Evolutionary conservation across 1,140 invertebrate species (phyloP).

Genomic region (Bombus vancouverensis): DNA sequence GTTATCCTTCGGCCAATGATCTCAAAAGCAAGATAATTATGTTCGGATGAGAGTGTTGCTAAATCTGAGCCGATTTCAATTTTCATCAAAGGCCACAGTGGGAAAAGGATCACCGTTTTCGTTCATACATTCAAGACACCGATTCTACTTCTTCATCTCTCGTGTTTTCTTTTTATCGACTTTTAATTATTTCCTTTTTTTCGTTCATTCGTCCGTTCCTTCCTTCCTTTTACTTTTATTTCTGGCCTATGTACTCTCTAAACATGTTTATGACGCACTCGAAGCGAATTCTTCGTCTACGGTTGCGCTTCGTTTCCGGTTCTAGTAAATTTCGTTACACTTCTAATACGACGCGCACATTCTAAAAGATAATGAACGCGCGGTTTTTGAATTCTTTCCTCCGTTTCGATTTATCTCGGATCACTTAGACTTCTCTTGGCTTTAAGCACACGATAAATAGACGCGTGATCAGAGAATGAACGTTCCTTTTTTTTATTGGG

Average conservation of each 20-base stretch:
- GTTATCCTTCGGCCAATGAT: constrained; percentile 79
- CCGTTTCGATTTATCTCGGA: constrained; percentile 2
- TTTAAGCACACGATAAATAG: not conserved
- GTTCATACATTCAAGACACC: constrained; percentile 38
- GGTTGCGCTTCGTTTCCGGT: constrained; percentile 25
- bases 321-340: constrained; percentile 8
- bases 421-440: constrained; percentile 14
- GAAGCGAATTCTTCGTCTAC: constrained; percentile 24
- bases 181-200: not conserved
- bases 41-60: constrained; percentile 50
- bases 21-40: constrained; percentile 73
- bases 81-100: constrained; percentile 41
- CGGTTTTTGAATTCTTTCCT: constrained; percentile 28
- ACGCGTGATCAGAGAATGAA: constrained; percentile 11
- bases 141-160: constrained; percentile 17
- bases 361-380: constrained; percentile 22
- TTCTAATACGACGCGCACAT: constrained; percentile 61
- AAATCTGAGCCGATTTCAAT: constrained; percentile 47
- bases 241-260: constrained; percentile 69
- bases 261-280: constrained; percentile 63
- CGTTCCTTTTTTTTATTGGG: constrained; percentile 14
- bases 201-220: not conserved
- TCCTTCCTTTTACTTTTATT: constrained; percentile 56
- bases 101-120: constrained; percentile 16
- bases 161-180: not conserved